A percentile compares a stretch with the other conserved stretches of the same genome.
Conservation (phyloP, 2,888 invertebrate species). For the Mythimna ferrago region DNA sequence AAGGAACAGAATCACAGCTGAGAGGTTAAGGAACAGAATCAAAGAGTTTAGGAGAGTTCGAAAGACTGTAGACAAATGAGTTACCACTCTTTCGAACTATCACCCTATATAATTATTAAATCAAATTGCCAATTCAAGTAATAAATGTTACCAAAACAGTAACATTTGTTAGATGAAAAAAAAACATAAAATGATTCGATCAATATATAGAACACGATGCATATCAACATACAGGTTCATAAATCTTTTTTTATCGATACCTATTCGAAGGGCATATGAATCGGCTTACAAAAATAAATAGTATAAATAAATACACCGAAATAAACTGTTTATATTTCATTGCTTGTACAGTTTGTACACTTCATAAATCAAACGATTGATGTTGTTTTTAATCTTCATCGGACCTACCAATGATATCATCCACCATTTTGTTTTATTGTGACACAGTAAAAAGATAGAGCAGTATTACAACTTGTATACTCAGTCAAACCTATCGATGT, state of each 20-base stretch:
- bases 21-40: too few relatives aligned
- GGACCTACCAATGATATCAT: constrained; percentile 31
- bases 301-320: constrained; percentile 23
- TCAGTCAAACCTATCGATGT: neutral
- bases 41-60: too few relatives aligned
- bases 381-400: constrained; percentile 15
- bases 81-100: too few relatives aligned
- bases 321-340: constrained; percentile 32
- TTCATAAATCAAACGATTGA: constrained; percentile 36
- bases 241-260: constrained; percentile 33
- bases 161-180: too few relatives aligned
- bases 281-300: constrained; percentile 24
- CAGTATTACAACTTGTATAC: neutral
- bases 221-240: constrained; percentile 12
- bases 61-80: too few relatives aligned
- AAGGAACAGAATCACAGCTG: too few relatives aligned
- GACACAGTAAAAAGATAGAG: neutral
- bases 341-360: constrained; percentile 23
- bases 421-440: constrained; percentile 13
- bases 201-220: neutral
- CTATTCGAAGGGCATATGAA: constrained; percentile 26
- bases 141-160: too few relatives aligned
- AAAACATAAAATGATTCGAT: too few relatives aligned
- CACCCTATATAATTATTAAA: too few relatives aligned
- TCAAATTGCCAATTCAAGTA: too few relatives aligned